Conservation (phyloP, 1,140 invertebrate genomes). For the Amphibalanus amphitrite region DNA sequence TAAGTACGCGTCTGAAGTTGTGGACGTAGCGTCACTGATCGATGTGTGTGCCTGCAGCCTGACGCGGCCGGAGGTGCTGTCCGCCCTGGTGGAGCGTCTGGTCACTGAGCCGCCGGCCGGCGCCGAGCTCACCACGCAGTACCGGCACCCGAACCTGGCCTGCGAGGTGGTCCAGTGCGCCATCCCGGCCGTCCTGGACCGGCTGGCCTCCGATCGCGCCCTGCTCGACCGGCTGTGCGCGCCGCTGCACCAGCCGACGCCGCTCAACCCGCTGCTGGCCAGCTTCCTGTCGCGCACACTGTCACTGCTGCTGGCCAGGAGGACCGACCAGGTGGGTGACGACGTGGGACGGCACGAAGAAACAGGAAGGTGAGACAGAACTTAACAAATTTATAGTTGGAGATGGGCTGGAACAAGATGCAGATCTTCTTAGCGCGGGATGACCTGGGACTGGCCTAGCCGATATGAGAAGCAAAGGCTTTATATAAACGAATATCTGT, state of each 20-base stretch:
- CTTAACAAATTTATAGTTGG: too few relatives aligned
- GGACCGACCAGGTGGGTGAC: conserved; percentile 46
- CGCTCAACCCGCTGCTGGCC: conserved; percentile 80
- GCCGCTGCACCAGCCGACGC: conserved; percentile 68
- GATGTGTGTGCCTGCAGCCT: conserved; percentile 38
- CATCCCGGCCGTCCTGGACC: conserved; percentile 65
- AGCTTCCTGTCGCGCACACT: conserved; percentile 92
- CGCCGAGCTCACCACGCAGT: conserved; percentile 53
- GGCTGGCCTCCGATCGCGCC: conserved; percentile 52
- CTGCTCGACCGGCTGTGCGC: conserved; percentile 69
- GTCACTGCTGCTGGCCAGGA: conserved; percentile 61
- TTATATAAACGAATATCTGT: too few relatives aligned
- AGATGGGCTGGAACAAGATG: too few relatives aligned
- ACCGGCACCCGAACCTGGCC: conserved; percentile 78
- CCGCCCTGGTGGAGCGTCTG: conserved; percentile 67
- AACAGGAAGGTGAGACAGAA: too few relatives aligned
- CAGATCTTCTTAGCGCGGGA: too few relatives aligned
- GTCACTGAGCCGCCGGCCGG: conserved; percentile 64
- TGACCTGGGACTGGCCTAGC: too few relatives aligned
- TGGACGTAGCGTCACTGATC: too few relatives aligned
- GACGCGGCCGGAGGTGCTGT: conserved; percentile 57
- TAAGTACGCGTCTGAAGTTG: too few relatives aligned
- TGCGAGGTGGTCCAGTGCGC: conserved; percentile 85
- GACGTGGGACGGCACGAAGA: conserved; percentile 8
- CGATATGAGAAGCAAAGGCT: too few relatives aligned